Base-by-base conservation (phyloP, 2,797 vertebrate species). In the Siniperca obscura region DNA sequence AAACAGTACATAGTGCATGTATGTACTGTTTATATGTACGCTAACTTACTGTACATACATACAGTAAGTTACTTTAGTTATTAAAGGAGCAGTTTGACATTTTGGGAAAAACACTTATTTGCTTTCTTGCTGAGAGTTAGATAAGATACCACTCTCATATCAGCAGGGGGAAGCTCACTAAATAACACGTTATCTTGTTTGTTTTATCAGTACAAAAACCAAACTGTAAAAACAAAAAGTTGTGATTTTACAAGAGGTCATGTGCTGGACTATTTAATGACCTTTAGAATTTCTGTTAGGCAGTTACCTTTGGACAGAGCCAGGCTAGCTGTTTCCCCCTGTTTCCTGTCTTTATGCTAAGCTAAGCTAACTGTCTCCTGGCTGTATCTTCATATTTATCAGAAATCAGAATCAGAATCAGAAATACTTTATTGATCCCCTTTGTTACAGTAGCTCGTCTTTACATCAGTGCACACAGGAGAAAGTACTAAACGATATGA, bases 71-170 rank as follows among this genome's bases (percentile, higher is more conserved):
- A 30, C n/a, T 36, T 50, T 8, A 34, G 21, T n/a, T 50, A 69
- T 16, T 19, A 59, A 17, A 77, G 8, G 3, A 52, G 8, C 4
- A 48, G 5, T 52, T 42, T 42, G n/a, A 40, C 36, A 52, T 67
- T 55, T 60, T 73, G 53, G 22, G 3, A 52, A 27, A 40, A 11
- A 38, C 44, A 64, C 5, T 14, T 16, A 64, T 21, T 55, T 42
- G 17, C 50, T n/a, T 68, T 61, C 25, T 78, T 74, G 52, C 14
- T n/a, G 53, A 59, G 16, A 52, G 30, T 65, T 40, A 70, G 36
- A 59, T 73, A 5, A 70, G 42, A 70, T 80, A 56, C 16, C 30
- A n/a, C 62, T 70, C n/a, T 82, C 14, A 46, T 55, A 48, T 82
- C 7, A 62, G 72, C 10, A 64, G 11, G n/a, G 7, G 27, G 5